Conservation (phyloP, 2,113 vertebrate species). For the Irena cyanogastra region DNA sequence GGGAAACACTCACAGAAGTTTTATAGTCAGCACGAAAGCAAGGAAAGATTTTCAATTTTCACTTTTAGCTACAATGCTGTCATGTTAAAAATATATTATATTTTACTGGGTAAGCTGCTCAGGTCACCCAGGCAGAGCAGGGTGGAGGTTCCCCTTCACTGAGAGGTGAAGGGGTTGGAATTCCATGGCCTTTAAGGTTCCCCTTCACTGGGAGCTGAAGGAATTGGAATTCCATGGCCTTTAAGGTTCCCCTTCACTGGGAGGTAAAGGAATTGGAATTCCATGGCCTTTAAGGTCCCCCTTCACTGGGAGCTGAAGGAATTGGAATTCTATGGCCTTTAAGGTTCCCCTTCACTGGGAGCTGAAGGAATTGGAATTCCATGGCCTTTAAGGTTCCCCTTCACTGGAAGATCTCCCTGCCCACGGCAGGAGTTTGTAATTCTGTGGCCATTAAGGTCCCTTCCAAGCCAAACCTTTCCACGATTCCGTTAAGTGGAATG, state of each 20-base stretch:
- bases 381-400: rapidly evolving
- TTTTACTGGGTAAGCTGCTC: background rate
- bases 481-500: rapidly evolving
- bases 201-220: background rate
- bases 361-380: background rate
- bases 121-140: background rate
- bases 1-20: background rate
- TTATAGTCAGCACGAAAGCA: rapidly evolving
- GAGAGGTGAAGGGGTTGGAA: background rate
- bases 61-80: rapidly evolving
- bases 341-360: background rate
- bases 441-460: rapidly evolving
- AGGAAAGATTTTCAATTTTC: background rate
- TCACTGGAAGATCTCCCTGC: background rate
- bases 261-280: too few relatives aligned
- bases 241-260: background rate
- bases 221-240: background rate
- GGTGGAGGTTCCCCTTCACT: background rate
- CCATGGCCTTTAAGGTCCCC: background rate
- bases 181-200: background rate
- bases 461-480: background rate
- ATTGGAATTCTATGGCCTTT: background rate
- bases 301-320: background rate
- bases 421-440: background rate
- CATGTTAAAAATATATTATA: background rate